These are phyloP conservation scores for Nyctibius grandis DNA, from an alignment of 2,797 vertebrate species.

Conservation along the genomic window DNA sequence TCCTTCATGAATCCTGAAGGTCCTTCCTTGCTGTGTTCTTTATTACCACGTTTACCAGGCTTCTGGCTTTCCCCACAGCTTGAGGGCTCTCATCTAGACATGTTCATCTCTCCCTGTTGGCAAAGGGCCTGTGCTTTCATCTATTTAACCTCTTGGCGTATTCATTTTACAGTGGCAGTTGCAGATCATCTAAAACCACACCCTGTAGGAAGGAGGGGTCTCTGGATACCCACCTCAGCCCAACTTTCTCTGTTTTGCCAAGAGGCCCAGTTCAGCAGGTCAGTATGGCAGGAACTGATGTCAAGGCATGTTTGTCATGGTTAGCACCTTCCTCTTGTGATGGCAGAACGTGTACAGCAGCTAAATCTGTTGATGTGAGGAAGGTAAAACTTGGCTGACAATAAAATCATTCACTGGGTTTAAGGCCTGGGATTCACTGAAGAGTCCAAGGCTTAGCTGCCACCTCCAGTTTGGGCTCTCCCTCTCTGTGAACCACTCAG, in stretches of 20 bases:
- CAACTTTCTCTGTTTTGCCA: background rate
- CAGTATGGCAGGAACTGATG: background rate
- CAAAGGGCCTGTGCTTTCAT: background rate
- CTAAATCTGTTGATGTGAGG: background rate
- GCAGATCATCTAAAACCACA: background rate
- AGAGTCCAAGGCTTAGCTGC: background rate
- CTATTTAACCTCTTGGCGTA: background rate
- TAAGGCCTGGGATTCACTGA: background rate
- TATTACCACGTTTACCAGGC: background rate
- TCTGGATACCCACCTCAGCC: slow-evolving; percentile 2
- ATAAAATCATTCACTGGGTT: background rate
- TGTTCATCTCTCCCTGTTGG: background rate
- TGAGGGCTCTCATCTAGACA: background rate
- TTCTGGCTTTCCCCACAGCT: background rate
- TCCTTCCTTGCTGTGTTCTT: background rate
- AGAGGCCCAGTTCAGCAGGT: slow-evolving; percentile 38
- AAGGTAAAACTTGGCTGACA: background rate
- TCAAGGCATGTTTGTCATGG: background rate
- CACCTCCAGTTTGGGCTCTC: background rate
- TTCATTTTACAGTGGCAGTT: slow-evolving; percentile 14
- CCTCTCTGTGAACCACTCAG: background rate
- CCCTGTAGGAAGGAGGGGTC: background rate
- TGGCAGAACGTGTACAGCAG: background rate
- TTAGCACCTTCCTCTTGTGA: background rate
- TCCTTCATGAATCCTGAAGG: background rate